Percentiles rank a stretch among this genome's conserved stretches.
These are phyloP conservation scores for Priocnemis perturbator DNA, from an alignment of 2,888 invertebrate species.

Conservation along the genomic window DNA sequence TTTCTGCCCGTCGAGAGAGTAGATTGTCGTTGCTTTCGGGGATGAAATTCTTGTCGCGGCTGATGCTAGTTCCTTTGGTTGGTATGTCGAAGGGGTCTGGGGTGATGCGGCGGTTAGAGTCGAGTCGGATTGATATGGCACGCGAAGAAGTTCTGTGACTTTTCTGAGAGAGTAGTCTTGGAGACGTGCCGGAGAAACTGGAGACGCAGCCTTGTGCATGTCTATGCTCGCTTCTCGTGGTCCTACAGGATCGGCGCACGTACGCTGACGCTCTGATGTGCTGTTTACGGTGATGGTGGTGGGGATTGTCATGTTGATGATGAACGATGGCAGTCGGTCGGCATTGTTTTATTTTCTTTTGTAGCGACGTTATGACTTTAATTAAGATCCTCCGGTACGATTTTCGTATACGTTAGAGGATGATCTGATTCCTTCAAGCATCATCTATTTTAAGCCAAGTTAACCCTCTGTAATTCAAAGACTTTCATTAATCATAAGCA, in stretches of 20 bases:
- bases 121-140: no score
- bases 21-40: neutral
- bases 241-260: conserved; percentile 52
- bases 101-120: no score
- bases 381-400: neutral
- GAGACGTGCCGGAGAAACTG: neutral
- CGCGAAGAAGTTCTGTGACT: no score
- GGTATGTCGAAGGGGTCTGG: no score
- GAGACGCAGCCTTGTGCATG: conserved; percentile 10
- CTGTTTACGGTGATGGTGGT: conserved; percentile 59
- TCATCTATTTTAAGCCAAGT: no score
- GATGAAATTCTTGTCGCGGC: neutral
- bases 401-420: no score
- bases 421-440: no score
- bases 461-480: no score
- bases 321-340: conserved; percentile 30
- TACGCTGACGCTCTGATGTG: conserved; percentile 51
- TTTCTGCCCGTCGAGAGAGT: neutral
- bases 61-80: neutral
- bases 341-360: neutral
- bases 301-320: conserved; percentile 47
- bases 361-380: neutral
- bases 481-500: no score
- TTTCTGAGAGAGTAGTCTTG: neutral
- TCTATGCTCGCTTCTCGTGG: conserved; percentile 45